Conservation (phyloP, 2,888 invertebrate species). For the Odiellus spinosus region DNA sequence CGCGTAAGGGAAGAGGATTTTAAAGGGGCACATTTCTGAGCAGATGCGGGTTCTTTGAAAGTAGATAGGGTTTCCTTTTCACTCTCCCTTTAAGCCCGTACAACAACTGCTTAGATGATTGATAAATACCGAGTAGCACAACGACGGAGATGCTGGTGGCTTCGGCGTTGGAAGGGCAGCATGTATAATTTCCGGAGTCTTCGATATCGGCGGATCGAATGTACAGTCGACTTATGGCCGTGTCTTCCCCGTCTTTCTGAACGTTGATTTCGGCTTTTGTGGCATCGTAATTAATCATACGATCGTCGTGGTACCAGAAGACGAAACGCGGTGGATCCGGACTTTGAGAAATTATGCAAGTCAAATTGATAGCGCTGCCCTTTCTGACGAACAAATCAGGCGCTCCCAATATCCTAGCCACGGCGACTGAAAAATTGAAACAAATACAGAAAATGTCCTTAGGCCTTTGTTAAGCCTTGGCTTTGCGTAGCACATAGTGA, state of each 20-base stretch:
- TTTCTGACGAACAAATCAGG: conserved; percentile 72
- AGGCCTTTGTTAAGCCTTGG: no score
- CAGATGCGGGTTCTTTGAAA: no score
- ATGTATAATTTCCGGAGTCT: conserved; percentile 80
- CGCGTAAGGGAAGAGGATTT: no score
- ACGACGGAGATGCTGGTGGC: conserved; percentile 67
- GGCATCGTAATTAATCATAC: conserved; percentile 74
- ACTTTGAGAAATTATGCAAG: conserved; percentile 79
- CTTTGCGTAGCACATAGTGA: no score
- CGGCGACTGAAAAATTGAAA: no score
- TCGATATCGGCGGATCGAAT: conserved; percentile 59
- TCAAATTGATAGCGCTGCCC: conserved; percentile 63
- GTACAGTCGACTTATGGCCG: conserved; percentile 67
- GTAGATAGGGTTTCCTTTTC: no score
- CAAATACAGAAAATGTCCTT: no score
- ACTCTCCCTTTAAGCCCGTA: no score
- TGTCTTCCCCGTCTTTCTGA: conserved; percentile 60
- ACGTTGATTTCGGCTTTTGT: conserved; percentile 59
- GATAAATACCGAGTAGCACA: conserved; percentile 54
- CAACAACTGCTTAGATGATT: no score
- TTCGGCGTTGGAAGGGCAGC: conserved; percentile 65
- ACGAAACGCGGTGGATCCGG: conserved; percentile 83
- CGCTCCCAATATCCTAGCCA: conserved; percentile 67
- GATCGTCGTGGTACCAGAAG: conserved; percentile 86
- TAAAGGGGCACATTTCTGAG: no score